A percentile compares a stretch with the other conserved stretches of the same genome.
phyloP scores from a whole-genome alignment of 2,888 invertebrate species.

The Orchesellides sinensis region DNA sequence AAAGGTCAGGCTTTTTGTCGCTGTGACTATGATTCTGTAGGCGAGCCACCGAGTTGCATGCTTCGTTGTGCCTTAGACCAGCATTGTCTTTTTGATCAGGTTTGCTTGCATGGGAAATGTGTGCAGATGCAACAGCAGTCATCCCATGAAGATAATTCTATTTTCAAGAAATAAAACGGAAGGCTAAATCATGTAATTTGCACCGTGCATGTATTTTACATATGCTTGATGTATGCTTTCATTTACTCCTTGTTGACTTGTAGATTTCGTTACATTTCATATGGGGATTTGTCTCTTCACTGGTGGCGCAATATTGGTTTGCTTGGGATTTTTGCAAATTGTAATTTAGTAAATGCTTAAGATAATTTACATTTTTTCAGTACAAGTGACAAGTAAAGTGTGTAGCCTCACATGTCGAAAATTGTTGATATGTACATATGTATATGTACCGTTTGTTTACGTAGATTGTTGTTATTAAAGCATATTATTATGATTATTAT shows the following conservation, averaged over 20 bases:
- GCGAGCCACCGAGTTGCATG: slow-evolving; percentile 59
- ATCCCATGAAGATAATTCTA: slow-evolving; percentile 4
- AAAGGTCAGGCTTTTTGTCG: slow-evolving; percentile 64
- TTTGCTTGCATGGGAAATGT: slow-evolving; percentile 52
- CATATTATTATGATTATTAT: no score
- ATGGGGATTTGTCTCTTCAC: no score
- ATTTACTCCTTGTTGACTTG: neutral
- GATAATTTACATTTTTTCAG: neutral
- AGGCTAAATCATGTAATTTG: no score
- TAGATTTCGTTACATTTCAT: neutral
- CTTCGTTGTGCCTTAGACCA: slow-evolving; percentile 43
- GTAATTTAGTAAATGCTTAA: neutral
- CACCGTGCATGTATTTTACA: neutral
- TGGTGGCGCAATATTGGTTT: no score
- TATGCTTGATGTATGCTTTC: neutral
- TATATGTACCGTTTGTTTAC: no score
- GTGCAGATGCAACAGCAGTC: neutral
- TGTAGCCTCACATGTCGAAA: no score
- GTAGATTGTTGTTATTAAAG: no score
- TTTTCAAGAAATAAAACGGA: neutral
- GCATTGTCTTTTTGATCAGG: slow-evolving; percentile 59
- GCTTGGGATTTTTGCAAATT: neutral
- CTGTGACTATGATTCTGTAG: slow-evolving; percentile 60
- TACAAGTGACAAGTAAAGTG: no score
- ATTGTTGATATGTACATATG: no score